Percentiles rank a stretch among this genome's conserved stretches.
phyloP scores from a whole-genome alignment of 2,113 vertebrate species.

The Vulpes ferrilata region DNA sequence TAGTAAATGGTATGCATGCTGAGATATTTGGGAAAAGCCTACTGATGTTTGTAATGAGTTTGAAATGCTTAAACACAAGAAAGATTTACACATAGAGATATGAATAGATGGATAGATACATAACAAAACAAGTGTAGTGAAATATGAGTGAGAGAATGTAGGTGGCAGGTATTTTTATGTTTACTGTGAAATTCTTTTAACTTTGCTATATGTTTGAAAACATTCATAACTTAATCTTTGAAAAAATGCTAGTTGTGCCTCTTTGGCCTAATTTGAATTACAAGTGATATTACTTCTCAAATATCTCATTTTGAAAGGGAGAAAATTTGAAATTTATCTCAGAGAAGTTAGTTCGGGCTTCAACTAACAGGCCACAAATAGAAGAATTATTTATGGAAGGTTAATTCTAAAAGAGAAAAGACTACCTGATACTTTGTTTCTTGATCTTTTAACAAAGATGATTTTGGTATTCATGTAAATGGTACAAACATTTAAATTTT shows the following conservation, averaged over 20 bases:
- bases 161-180: neutral
- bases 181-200: neutral
- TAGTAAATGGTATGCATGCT: neutral
- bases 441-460: neutral
- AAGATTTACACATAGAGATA: neutral
- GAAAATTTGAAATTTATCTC: neutral
- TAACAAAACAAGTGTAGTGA: neutral
- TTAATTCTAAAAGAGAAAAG: conserved; percentile 3
- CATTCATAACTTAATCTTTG: neutral
- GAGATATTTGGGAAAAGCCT: neutral
- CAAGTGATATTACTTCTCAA: neutral
- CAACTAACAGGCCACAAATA: neutral
- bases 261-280: neutral
- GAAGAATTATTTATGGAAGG: neutral
- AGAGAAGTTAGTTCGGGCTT: neutral
- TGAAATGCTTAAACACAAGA: neutral
- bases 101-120: neutral
- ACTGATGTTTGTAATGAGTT: neutral
- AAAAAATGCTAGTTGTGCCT: neutral
- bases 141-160: neutral
- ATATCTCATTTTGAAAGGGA: conserved; percentile 1
- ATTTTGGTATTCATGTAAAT: conserved; percentile 11
- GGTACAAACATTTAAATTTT: neutral
- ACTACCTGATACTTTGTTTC: neutral
- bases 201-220: neutral